Conservation (phyloP, 2,113 vertebrate species). For the Orycteropus afer region DNA sequence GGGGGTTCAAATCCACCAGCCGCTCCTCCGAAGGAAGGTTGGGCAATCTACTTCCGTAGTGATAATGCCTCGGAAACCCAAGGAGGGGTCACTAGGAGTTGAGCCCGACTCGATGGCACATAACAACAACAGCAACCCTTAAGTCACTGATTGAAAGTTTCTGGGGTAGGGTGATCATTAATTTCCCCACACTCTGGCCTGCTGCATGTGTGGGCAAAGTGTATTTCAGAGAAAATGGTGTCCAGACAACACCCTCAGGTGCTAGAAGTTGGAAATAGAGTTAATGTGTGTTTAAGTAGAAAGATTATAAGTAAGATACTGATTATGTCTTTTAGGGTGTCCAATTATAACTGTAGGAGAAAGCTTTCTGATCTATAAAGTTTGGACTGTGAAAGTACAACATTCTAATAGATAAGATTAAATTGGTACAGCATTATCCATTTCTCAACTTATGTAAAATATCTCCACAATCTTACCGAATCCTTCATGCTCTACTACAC, state of each 20-base stretch:
- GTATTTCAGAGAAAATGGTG: not conserved
- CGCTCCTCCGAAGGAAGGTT: too few species aligned
- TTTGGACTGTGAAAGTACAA: not conserved
- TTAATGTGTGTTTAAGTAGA: not conserved
- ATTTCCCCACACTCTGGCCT: not conserved
- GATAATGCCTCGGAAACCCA: too few species aligned
- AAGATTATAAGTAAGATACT: not conserved
- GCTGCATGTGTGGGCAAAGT: not conserved
- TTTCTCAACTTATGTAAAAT: conserved; percentile 7
- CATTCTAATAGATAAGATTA: not conserved
- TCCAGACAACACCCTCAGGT: not conserved
- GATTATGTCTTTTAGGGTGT: not conserved
- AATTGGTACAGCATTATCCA: not conserved
- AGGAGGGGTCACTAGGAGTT: too few species aligned
- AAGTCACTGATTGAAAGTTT: not conserved
- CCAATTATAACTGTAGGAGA: not conserved
- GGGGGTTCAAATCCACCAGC: too few species aligned
- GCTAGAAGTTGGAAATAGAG: not conserved
- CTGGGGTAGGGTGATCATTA: not conserved
- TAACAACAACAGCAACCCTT: too few species aligned
- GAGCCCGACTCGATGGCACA: too few species aligned
- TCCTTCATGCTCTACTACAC: not conserved
- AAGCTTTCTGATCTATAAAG: not conserved
- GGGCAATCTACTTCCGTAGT: too few species aligned
- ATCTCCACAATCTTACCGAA: not conserved